Conservation (phyloP, 2,113 vertebrate genomes). For the Ifrita kowaldi region DNA sequence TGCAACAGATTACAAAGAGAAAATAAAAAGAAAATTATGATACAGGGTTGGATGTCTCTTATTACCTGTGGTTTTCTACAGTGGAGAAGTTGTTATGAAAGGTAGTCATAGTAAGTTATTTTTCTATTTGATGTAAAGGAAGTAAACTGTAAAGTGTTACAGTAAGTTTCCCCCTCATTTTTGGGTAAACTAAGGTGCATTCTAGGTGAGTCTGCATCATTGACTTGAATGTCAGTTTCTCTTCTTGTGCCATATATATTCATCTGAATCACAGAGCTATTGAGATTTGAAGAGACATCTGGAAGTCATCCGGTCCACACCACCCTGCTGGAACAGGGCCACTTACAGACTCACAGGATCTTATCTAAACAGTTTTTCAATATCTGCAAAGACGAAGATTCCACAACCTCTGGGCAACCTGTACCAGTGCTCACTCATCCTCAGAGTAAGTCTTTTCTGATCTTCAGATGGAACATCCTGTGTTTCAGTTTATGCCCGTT, state of each 20-base stretch:
- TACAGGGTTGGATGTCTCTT: background rate
- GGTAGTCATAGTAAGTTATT: background rate
- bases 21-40: background rate
- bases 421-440: rapidly evolving
- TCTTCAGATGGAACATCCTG: background rate
- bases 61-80: background rate
- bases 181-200: background rate
- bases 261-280: background rate
- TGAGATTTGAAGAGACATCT: background rate
- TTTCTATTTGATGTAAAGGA: background rate
- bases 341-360: background rate
- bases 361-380: background rate
- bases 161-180: background rate
- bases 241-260: background rate
- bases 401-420: background rate
- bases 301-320: background rate
- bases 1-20: background rate
- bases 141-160: background rate
- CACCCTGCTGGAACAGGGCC: background rate
- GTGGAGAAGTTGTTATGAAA: background rate
- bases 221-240: background rate
- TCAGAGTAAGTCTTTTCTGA: background rate
- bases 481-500: background rate
- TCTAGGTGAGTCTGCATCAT: background rate
- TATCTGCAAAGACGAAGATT: background rate